These are phyloP conservation scores for Melanogrammus aeglefinus DNA, from an alignment of 2,797 vertebrate genomes.

Conservation along the genomic window DNA sequence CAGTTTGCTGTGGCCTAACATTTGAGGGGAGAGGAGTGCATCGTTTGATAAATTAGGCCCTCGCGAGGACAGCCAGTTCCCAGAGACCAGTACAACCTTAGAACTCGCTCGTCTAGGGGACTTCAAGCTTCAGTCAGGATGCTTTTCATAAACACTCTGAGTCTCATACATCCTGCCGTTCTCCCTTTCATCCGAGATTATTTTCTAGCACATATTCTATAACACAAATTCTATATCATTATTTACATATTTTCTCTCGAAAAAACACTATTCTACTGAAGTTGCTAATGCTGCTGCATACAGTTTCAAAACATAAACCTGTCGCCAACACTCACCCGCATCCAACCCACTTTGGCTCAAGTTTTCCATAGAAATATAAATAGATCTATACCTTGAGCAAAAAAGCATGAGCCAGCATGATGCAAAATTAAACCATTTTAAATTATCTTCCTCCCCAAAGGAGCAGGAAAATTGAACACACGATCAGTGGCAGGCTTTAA, in stretches of 20 bases:
- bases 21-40: background rate
- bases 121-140: background rate
- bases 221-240: constrained; percentile 9
- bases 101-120: background rate
- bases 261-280: constrained; percentile 23
- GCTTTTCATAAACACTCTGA: background rate
- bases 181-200: background rate
- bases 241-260: constrained; percentile 52
- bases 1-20: background rate
- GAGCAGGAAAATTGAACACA: background rate
- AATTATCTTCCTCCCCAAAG: background rate
- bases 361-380: constrained; percentile 60
- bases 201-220: background rate
- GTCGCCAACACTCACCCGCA: constrained; percentile 18
- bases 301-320: background rate
- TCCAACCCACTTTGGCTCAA: constrained; percentile 28
- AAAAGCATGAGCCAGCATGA: constrained; percentile 38
- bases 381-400: constrained; percentile 43
- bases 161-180: background rate
- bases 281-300: constrained; percentile 28
- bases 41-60: background rate
- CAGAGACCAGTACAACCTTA: background rate
- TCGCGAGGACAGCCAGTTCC: too few species aligned
- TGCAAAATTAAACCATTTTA: constrained; percentile 56
- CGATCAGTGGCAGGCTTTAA: background rate